These are phyloP conservation scores for Labeo calbasu DNA, from an alignment of 2,797 vertebrate genomes.

Conservation along the genomic window DNA sequence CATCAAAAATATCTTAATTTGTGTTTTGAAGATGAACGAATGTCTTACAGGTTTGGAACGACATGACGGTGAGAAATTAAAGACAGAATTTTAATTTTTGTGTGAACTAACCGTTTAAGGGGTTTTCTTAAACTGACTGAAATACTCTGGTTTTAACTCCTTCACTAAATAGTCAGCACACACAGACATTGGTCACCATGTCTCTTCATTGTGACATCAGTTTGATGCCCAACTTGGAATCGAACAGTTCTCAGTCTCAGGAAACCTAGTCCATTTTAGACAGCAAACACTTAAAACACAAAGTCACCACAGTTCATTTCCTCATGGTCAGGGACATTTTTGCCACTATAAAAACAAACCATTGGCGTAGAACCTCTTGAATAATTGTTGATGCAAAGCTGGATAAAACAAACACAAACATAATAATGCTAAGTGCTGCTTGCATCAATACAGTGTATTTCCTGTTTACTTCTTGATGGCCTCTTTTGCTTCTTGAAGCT, in stretches of 20 bases:
- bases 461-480: constrained; percentile 29
- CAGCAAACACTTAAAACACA: constrained; percentile 38
- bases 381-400: constrained; percentile 71
- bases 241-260: neutral
- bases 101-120: too few species aligned
- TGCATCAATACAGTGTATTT: constrained; percentile 51
- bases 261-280: constrained; percentile 25
- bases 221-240: constrained; percentile 23
- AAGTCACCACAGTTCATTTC: constrained; percentile 70
- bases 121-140: neutral
- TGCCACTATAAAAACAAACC: constrained; percentile 69
- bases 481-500: constrained; percentile 28
- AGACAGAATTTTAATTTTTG: too few species aligned
- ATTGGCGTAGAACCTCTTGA: constrained; percentile 66
- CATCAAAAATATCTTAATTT: too few species aligned
- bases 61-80: too few species aligned
- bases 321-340: constrained; percentile 65
- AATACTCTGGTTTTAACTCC: neutral
- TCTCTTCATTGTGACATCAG: constrained; percentile 30
- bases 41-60: too few species aligned
- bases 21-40: too few species aligned
- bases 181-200: constrained; percentile 18
- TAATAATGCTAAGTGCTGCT: constrained; percentile 63
- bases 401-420: constrained; percentile 69
- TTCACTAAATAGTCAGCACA: neutral